A percentile compares a stretch with the other conserved stretches of the same genome.
Conservation (phyloP, 1,140 invertebrate species). For the Cyphomyrmex costatus region DNA sequence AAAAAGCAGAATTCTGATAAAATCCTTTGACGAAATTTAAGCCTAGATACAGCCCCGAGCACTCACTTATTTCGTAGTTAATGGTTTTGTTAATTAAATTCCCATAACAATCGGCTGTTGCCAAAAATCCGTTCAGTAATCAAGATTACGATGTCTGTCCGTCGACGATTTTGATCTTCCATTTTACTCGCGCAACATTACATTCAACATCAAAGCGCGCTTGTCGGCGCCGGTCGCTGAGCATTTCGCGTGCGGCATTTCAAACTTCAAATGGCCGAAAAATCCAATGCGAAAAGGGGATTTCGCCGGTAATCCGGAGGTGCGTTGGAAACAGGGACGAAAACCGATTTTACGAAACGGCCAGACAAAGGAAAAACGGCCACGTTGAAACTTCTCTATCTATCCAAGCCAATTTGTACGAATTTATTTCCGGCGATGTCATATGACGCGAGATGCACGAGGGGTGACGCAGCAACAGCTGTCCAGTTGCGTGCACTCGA, state of each 20-base stretch:
- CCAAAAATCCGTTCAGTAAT: not conserved
- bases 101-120: not conserved
- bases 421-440: conserved; percentile 42
- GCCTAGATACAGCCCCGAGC: conserved; percentile 44
- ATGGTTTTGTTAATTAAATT: conserved; percentile 75
- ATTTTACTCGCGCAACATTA: conserved; percentile 19
- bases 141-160: conserved; percentile 18
- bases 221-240: conserved; percentile 35
- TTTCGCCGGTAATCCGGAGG: conserved; percentile 50
- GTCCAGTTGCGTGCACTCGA: conserved; percentile 58
- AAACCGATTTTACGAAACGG: conserved; percentile 53
- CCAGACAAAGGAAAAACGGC: conserved; percentile 43
- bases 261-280: conserved; percentile 52
- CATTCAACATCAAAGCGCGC: conserved; percentile 41
- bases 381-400: conserved; percentile 44
- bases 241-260: conserved; percentile 44
- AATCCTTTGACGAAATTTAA: conserved; percentile 54
- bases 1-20: not conserved
- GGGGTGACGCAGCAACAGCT: conserved; percentile 62
- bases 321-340: conserved; percentile 42
- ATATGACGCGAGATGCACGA: conserved; percentile 9
- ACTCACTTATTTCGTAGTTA: conserved; percentile 68
- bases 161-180: conserved; percentile 10
- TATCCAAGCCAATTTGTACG: conserved; percentile 47
- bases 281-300: conserved; percentile 53